Base-by-base conservation (phyloP, 2,113 vertebrate species). In the Melanotaenia duboulayi region DNA sequence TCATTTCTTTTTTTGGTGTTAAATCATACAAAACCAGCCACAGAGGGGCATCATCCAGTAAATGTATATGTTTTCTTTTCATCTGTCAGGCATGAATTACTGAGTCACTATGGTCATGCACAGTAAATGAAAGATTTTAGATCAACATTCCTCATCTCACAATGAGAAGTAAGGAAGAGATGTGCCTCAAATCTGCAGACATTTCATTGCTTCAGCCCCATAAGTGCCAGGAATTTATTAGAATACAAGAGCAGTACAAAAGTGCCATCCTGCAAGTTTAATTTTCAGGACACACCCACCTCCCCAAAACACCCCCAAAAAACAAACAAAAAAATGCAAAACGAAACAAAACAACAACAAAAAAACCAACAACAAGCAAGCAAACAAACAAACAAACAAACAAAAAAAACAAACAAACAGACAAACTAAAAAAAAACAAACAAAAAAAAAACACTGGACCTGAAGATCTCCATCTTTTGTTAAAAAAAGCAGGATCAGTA, bases 401-500 rank as follows among this genome's bases (percentile, higher is more conserved):
- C n/a, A n/a, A n/a, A n/a, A n/a, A n/a, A n/a, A n/a, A n/a, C n/a
- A n/a, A n/a, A n/a, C n/a, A n/a, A n/a, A n/a, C n/a, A n/a, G n/a
- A n/a, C n/a, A n/a, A n/a, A n/a, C n/a, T 7, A 48, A 20, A 35
- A 35, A 35, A 5, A 35, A 35, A 35, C 4, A 35, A 35, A 25
- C 5, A 14, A 66, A 73, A 65, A 32, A 1, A 63, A 16, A 66
- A 12, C 23, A 25, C 62, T 67, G n/a, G n/a, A n/a, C 23, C 24
- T 24, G 49, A 44, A 28, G 9, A 56, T 70, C 49, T n/a, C 40
- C 60, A 44, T 76, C 19, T 24, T 56, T 71, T 52, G 24, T 62
- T 40, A 57, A 52, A 59, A 42, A 61, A 60, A 74, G 42, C 20
- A 25, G 20, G 55, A 69, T 65, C n/a, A 44, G 76, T 81, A 66